Base-by-base conservation (phyloP, 2,888 invertebrate species). In the Polydrusus cervinus region DNA sequence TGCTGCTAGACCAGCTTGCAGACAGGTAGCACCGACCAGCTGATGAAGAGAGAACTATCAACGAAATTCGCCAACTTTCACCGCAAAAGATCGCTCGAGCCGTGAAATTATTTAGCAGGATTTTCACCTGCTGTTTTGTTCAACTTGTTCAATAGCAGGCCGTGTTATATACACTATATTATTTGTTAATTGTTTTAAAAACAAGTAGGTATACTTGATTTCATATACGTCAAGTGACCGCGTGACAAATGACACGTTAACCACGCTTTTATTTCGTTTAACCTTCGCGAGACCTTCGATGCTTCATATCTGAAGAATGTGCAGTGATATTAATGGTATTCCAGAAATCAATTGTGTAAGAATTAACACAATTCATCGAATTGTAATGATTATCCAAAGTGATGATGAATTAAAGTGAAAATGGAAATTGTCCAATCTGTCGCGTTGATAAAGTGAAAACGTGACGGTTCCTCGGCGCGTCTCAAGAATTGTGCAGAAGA, bases 61-160 rank as follows among this genome's bases (percentile, higher is more conserved):
- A 60, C 38, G 16, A 60, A 60, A 60, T 38, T 38, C 38, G 57
- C 57, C 57, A 60, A 60, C 57, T 60, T 60, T 60, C 57, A 34
- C 57, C 57, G 57, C 57, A 16, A 60, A 38, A 34, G 38, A 14
- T 34, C 38, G 57, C 38, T 38, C 18, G 11, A 60, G 14, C 38
- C 38, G 55, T 55, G 55, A 55, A 55, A 55, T 55, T 55, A 30
- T 55, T 55, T 55, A 30, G 55, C 55, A 60, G 16, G 38, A 30
- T 60, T 60, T 60, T 60, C 38, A 60, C 57, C 57, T 60, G 57
- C 57, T 60, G 57, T 60, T 11, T 38, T 38, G 38, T 60, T 60
- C 38, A 38, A 60, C 16, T 38, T 38, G 57, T 60, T 55, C 55
- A 55, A n/a, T 9, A 14, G 14, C 55, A 55, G 55, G 34, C 57